Evolutionary conservation across 2,113 vertebrate species (phyloP), one percentile per base, ranked within the genome.

Genomic region (Chamaetylas fuelleborni): DNA sequence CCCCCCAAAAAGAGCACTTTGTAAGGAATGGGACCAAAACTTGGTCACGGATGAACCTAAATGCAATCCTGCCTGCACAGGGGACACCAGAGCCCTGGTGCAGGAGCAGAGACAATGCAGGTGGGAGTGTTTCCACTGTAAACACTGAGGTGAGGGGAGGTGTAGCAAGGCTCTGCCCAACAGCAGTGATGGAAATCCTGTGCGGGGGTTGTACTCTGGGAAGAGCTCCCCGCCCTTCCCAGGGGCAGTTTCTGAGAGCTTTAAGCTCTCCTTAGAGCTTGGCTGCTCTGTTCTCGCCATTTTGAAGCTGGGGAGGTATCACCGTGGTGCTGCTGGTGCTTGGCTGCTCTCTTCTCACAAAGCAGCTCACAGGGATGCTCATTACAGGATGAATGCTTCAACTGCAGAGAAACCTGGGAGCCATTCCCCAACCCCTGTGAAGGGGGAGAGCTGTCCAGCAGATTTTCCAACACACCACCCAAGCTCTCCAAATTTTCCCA

Each of bases 131-230:
- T 53, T 11, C 24, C 24, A 3, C 26, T 7, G 13, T 18, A 12
- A 48, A 8, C 12, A 5, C 11, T 0, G n/a, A 57, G 12, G 7
- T 1, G 3, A 8, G 18, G 2, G 7, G 2, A 13, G 9, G 31
- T 12, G 47, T 1, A 1, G 3, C 26, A 7, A 23, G 60, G 56
- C 42, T 33, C 45, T 38, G 54, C 48, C 40, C 61, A 12, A 1
- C 0, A 18, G 45, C 22, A 4, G 38, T 2, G 18, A 36, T 1
- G 6, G 5, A n/a, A 77, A 22, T 42, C 36, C 36, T 36, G 36
- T 36, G 36, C 36, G 36, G 9, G 9, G 8, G 1, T 19, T 26
- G 3, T 56, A 33, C 53, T 56, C 57, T 5, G 11, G 43, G 33
- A 58, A 43, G 34, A 36, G n/a, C n/a, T 81, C 69, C 33, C 61